Conservation (phyloP, 2,113 vertebrate genomes). For the Potamarius usumacintae region DNA sequence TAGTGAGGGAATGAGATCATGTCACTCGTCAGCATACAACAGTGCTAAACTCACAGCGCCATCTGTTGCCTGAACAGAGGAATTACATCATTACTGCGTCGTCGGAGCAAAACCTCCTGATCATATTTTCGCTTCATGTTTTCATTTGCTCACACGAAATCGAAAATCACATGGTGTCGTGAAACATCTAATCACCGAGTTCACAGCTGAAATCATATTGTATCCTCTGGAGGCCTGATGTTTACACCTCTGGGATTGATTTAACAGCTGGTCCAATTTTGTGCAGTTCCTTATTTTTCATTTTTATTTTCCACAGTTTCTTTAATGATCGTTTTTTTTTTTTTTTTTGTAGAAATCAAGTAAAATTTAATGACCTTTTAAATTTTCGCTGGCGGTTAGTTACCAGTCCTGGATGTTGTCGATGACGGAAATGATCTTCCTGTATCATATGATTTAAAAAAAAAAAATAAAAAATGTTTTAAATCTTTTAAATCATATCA, state of each 20-base stretch:
- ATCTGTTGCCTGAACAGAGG: slow-evolving; percentile 29
- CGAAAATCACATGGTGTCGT: too few relatives aligned
- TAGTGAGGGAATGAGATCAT: background rate
- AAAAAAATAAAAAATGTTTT: too few relatives aligned
- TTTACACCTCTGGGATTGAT: background rate
- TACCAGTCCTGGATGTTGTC: too few relatives aligned
- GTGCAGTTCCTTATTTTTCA: background rate
- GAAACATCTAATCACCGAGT: background rate
- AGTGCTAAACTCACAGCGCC: slow-evolving; percentile 37
- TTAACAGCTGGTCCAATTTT: background rate
- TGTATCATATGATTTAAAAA: too few relatives aligned
- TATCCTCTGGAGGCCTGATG: background rate
- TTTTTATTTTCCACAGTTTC: too few relatives aligned
- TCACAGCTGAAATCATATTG: background rate
- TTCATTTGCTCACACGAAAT: background rate
- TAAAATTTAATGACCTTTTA: too few relatives aligned
- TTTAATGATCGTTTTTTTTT: too few relatives aligned
- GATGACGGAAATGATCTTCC: too few relatives aligned
- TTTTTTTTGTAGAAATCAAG: too few relatives aligned
- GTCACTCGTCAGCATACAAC: background rate
- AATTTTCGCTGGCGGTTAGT: too few relatives aligned
- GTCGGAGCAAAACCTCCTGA: background rate
- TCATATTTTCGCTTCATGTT: background rate
- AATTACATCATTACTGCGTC: background rate
- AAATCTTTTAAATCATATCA: too few relatives aligned